These are phyloP conservation scores for Amblyraja radiata DNA, from an alignment of 2,797 vertebrate species.

Conservation along the genomic window DNA sequence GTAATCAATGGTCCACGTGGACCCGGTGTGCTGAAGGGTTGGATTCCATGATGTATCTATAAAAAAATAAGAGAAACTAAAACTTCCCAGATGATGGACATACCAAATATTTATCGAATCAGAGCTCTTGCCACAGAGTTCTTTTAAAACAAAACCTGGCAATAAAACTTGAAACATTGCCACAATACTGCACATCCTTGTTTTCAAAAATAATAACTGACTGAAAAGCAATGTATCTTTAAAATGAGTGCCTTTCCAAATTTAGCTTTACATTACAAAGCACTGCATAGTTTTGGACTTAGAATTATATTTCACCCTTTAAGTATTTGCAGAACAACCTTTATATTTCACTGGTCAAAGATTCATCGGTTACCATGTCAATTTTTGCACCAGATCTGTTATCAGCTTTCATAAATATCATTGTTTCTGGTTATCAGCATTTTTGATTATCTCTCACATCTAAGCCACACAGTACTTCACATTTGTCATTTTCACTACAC, in stretches of 20 bases:
- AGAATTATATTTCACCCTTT: neutral
- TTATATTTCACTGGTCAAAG: neutral
- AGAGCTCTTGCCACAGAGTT: neutral
- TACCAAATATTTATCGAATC: neutral
- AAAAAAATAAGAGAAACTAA: too few species aligned
- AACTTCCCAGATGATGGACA: too few species aligned
- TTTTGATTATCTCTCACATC: neutral
- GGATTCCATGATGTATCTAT: too few species aligned
- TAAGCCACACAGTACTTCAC: neutral
- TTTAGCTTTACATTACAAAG: neutral
- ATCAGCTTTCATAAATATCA: constrained; percentile 15
- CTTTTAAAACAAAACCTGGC: neutral
- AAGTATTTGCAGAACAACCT: neutral
- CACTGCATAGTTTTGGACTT: neutral
- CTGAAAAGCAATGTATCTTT: neutral
- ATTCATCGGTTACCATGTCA: neutral
- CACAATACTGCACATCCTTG: neutral
- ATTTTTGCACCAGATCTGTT: neutral
- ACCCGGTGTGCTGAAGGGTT: too few species aligned
- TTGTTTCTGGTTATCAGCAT: neutral
- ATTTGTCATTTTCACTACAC: neutral
- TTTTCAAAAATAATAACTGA: neutral
- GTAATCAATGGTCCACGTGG: too few species aligned
- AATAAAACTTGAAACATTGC: neutral
- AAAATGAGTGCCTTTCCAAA: neutral